Percentiles rank a stretch among this genome's conserved stretches.
These are phyloP conservation scores for Troglohyphantes excavatus DNA, from an alignment of 2,888 invertebrate species.

Conservation along the genomic window DNA sequence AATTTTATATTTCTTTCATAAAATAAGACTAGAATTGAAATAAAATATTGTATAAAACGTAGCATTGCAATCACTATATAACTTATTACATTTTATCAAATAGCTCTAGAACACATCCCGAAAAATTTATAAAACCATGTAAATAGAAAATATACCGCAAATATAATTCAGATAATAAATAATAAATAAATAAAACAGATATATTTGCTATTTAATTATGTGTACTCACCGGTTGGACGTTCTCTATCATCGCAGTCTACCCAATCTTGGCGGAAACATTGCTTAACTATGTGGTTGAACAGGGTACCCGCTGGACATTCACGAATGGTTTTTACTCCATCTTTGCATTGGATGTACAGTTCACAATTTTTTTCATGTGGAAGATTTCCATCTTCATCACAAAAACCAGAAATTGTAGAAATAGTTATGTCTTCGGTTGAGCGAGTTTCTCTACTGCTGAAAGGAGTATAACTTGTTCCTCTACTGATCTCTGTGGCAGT, in stretches of 20 bases:
- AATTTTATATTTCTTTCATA: too few species aligned
- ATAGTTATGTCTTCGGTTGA: neutral
- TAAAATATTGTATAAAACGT: too few species aligned
- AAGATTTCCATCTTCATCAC: slow-evolving; percentile 18
- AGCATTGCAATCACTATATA: too few species aligned
- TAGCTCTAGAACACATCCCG: too few species aligned
- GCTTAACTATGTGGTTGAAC: slow-evolving; percentile 6
- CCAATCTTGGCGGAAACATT: slow-evolving; percentile 6
- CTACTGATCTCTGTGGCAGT: neutral
- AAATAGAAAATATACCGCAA: too few species aligned
- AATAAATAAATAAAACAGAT: too few species aligned
- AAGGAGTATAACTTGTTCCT: neutral
- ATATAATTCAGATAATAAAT: too few species aligned
- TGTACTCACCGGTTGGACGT: slow-evolving; percentile 18
- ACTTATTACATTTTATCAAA: too few species aligned
- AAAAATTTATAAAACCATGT: too few species aligned
- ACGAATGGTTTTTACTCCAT: neutral
- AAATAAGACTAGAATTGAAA: too few species aligned
- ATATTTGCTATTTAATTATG: neutral
- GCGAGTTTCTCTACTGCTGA: neutral
- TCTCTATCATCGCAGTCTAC: slow-evolving; percentile 40
- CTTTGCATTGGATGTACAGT: slow-evolving; percentile 29
- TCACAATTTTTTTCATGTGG: slow-evolving; percentile 28
- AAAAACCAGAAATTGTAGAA: neutral
- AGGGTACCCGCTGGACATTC: slow-evolving; percentile 41